Evolutionary conservation across 37 sponge, comb jelly and placozoan species (phyloP), one percentile per base, ranked within the genome.

Genomic region (Spongilla lacustris): DNA sequence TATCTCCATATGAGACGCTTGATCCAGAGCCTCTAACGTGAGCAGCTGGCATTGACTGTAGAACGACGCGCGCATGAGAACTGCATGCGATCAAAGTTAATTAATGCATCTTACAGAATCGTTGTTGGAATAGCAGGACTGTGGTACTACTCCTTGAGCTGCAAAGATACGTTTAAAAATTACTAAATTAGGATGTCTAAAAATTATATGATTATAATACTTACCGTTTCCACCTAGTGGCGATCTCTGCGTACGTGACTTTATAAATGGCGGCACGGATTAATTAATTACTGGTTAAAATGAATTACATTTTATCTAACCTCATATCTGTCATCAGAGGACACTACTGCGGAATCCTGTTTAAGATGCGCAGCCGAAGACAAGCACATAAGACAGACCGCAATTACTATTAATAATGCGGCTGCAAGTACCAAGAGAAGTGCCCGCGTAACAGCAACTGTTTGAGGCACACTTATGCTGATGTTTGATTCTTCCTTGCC

Each of bases 21-120:
- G 58, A 14, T 4, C 78, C 72, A 49, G 22, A 73, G 67, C 84
- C 89, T 76, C 77, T 83, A 37, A 89, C 78, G 66, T 89, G 89
- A 27, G 89, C 89, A 83, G 89, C 89, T 33, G 89, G 83, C 32
- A 76, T 72, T 30, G 68, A 82, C 87, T 87, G 35, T 24, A 78
- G 19, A 0, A 6, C 1, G 11, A 58, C 4, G 21, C 11, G 21
- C 19, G 14, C 19, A 14, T 6, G 11, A 17, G 58, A 58, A 6
- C 12, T 58, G 58, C 58, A 41, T 41, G 41, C n/a, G n/a, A n/a
- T n/a, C 8, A 46, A 4, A 46, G 8, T 46, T 4, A 46, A 14
- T 58, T 58, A 6, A 58, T 58, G 19, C 19, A 6, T 58, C 12
- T 58, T 58, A 58, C 58, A 8, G 58, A 58, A 58, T 58, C 58